These are phyloP conservation scores for Listrodromus nycthemerus DNA, from an alignment of 2,888 invertebrate genomes.

Conservation along the genomic window DNA sequence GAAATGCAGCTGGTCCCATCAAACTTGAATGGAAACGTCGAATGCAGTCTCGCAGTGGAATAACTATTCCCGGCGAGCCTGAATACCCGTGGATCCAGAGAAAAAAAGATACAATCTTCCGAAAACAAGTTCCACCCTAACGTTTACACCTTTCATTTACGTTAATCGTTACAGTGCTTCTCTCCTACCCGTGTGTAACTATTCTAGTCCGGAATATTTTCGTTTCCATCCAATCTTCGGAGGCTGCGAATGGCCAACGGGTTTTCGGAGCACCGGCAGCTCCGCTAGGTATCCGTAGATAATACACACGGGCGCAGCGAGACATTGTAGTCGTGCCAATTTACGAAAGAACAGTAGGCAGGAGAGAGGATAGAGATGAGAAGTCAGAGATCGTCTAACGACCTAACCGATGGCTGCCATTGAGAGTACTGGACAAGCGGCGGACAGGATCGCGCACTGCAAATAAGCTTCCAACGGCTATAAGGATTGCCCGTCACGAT, in stretches of 20 bases:
- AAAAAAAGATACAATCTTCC: neutral
- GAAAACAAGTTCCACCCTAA: conserved; percentile 8
- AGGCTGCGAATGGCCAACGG: conserved; percentile 42
- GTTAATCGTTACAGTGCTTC: conserved; percentile 38
- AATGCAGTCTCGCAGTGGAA: conserved; percentile 8
- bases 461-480: conserved; percentile 60
- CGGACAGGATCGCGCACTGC: neutral
- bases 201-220: conserved; percentile 9
- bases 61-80: conserved; percentile 1
- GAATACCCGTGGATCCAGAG: neutral
- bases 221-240: conserved; percentile 35
- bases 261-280: conserved; percentile 24
- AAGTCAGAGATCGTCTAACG: conserved; percentile 48
- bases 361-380: conserved; percentile 31
- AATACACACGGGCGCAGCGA: conserved; percentile 42
- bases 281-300: conserved; percentile 7
- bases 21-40: conserved; percentile 1
- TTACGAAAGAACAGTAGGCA: conserved; percentile 72
- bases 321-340: conserved; percentile 73
- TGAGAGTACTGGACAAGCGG: conserved; percentile 13
- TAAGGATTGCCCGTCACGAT: conserved; percentile 51
- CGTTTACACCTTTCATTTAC: conserved; percentile 49
- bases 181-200: conserved; percentile 7
- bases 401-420: conserved; percentile 23
- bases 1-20: conserved; percentile 3